Evolutionary conservation across 2,888 invertebrate species (phyloP), one percentile per base, ranked within the genome.

Genomic region (Thumatha senex): DNA sequence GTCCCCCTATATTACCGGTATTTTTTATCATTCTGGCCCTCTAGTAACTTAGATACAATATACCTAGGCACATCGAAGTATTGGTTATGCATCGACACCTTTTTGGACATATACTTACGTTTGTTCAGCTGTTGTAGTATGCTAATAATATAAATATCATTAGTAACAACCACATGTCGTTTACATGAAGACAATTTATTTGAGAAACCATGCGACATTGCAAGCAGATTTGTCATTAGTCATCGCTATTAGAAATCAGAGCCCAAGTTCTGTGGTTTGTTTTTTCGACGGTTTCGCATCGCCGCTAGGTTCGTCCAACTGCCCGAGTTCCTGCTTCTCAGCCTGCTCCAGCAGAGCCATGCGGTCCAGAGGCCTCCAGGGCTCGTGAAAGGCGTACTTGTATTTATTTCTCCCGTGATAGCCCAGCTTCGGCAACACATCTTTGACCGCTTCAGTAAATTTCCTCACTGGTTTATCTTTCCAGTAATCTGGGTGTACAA

Each of bases 331-430:
- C 7, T 82, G 76, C 29, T 76, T 79, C 54, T 86, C 89, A 0
- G 89, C 89, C 48, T 82, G 67, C n/a, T 82, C 77, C 15, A 90
- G 63, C 34, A 90, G 59, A 0, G 78, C 49, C 36, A 86, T 47
- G 36, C 90, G 76, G 63, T 90, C 89, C 29, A 89, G 54, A 0
- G 90, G 90, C 38, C 75, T 83, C 89, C 90, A 90, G 0, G 90
- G 90, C 58, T 89, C 89, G 41, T 90, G 89, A 60, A 90, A 90
- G 0, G 90, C 90, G 53, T 80, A 89, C 54, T 86, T 89, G 54
- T 82, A 88, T 58, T 86, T 90, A 41, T 51, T 78, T 35, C 59
- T 78, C 0, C 90, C 90, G 44, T 90, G 90, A 56, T 89, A 90
- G 0, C 89, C 86, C 8, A 90, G 76, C 46, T 78, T 81, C 0